Base-by-base conservation (phyloP, 2,888 invertebrate species). In the Miltochrista miniata region DNA sequence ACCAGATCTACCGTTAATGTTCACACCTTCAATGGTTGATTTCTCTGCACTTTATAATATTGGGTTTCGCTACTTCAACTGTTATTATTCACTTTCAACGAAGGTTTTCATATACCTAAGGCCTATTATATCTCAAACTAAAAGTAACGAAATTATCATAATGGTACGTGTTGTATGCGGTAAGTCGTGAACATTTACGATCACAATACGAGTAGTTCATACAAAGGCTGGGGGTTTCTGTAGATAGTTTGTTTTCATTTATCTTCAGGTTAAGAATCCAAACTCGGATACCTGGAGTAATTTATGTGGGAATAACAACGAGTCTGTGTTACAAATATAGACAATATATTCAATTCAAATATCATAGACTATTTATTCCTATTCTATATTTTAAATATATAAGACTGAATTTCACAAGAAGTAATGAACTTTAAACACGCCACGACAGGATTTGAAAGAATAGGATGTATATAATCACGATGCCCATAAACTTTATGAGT, bases 211-310 rank as follows among this genome's bases (percentile, higher is more conserved):
- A n/a, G n/a, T n/a, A 57, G 59, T 70, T 65, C 61, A 52, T 50
- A 63, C 55, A 63, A 66, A 54, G 48, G 48, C 43, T 46, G 31
- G 59, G 61, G 67, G 67, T 71, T 73, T 70, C 68, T 59, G 48
- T 70, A 69, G 48, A 65, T 61, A 70, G 69, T 51, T 66, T 60
- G 61, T 64, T 68, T 69, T 72, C 70, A 73, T 71, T 64, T 59
- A 61, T 56, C 61, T 65, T 54, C 74, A 72, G 68, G 68, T 72
- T 69, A 70, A 68, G 61, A 69, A 76, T 72, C 63, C 70, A 68
- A 24, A 70, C 67, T 63, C 70, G 74, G 74, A 71, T 76, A 68
- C 70, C 61, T 79, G 64, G 68, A 68, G 70, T 58, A 76, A 82
- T 80, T 75, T 78, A 81, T 76, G 60, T 64, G 59, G 68, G 54